Evolutionary conservation across 2,113 vertebrate genomes (phyloP).

Genomic region (Panthera leo): DNA sequence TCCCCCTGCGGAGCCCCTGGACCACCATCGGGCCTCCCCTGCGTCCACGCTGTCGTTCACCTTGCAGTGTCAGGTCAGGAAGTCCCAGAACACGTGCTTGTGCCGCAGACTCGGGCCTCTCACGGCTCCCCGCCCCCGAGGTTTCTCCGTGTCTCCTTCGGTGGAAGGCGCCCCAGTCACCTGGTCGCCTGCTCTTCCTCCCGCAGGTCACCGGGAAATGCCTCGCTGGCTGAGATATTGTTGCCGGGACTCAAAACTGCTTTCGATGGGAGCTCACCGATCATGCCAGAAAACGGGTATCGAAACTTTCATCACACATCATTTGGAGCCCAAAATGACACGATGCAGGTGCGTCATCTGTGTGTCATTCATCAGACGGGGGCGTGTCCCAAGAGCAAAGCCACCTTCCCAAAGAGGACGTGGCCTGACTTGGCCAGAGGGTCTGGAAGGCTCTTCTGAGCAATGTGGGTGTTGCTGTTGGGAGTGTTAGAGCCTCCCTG

Average conservation of each 20-base stretch:
- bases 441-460: background rate
- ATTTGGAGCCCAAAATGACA: background rate
- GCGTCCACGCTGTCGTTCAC: too few relatives aligned
- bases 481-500: background rate
- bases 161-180: background rate
- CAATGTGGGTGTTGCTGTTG: too few relatives aligned
- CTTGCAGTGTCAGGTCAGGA: background rate
- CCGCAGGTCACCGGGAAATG: background rate
- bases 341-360: background rate
- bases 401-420: background rate
- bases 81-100: background rate
- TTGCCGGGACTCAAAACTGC: background rate
- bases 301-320: background rate
- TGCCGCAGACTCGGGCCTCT: background rate
- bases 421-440: background rate
- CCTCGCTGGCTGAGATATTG: background rate
- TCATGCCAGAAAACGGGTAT: background rate
- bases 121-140: rapidly evolving
- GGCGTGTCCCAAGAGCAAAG: background rate
- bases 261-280: background rate
- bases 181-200: background rate
- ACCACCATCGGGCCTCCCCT: rapidly evolving
- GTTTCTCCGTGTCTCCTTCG: background rate
- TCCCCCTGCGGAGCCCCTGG: background rate
- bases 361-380: background rate